Evolutionary conservation across 2,888 invertebrate species (phyloP).

Genomic region (Megamerina dolium): DNA sequence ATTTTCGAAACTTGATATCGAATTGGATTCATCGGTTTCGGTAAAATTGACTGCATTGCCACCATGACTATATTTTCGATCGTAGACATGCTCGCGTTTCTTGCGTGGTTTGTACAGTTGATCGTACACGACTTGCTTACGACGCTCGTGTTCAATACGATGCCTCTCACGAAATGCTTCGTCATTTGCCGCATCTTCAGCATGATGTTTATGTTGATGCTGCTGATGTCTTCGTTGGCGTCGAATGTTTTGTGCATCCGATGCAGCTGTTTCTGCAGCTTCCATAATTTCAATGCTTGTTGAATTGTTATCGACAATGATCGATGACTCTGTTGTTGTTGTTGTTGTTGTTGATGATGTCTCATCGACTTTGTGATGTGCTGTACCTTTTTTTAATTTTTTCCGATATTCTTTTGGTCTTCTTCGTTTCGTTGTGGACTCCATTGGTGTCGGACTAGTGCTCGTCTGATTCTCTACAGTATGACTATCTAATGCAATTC

Average conservation of each 20-base stretch:
- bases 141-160: conserved; percentile 11
- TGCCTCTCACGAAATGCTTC: conserved; percentile 8
- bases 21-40: conserved; percentile 56
- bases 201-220: not conserved
- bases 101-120: conserved; percentile 33
- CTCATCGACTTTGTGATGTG: not conserved
- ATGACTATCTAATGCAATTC: too few relatives aligned
- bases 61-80: conserved; percentile 70
- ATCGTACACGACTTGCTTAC: conserved; percentile 36
- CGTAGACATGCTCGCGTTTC: conserved; percentile 54
- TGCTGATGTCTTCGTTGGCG: conserved; percentile 5
- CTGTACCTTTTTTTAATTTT: conserved; percentile 34
- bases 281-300: too few relatives aligned
- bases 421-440: conserved; percentile 6
- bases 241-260: not conserved
- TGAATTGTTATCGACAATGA: not conserved
- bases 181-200: conserved; percentile 5
- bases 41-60: conserved; percentile 62
- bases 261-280: conserved; percentile 3
- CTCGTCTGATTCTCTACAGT: too few relatives aligned
- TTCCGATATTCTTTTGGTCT: conserved; percentile 21
- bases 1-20: conserved; percentile 78
- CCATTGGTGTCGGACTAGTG: conserved; percentile 9
- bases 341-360: not conserved
- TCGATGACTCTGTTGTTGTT: not conserved